Evolutionary conservation across 2,888 invertebrate species (phyloP).

Genomic region (Dolomedes plantarius): DNA sequence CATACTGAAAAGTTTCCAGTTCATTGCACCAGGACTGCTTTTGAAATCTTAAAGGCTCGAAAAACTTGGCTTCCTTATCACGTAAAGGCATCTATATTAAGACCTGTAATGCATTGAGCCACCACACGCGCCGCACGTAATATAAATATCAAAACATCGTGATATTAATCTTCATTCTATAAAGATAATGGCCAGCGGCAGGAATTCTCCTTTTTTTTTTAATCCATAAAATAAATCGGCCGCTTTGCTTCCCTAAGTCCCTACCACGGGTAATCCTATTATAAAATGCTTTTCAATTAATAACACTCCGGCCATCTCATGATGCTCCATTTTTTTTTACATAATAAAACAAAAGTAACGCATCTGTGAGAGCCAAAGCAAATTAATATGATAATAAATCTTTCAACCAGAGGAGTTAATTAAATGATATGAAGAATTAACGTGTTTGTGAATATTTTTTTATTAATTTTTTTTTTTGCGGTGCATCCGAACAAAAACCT

Average conservation of each 20-base stretch:
- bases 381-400: conserved; percentile 53
- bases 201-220: neutral
- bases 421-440: conserved; percentile 49
- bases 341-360: neutral
- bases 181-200: conserved; percentile 5
- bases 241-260: conserved; percentile 7
- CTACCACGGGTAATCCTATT: conserved; percentile 36
- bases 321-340: neutral
- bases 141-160: conserved; percentile 42
- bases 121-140: neutral
- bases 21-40: too few species aligned
- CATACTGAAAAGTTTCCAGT: too few species aligned
- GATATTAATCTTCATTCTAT: conserved; percentile 43
- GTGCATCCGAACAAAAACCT: neutral
- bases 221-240: conserved; percentile 23
- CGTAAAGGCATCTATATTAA: neutral
- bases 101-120: neutral
- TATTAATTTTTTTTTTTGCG: neutral
- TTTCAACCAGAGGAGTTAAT: conserved; percentile 41
- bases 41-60: too few species aligned
- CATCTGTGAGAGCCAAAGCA: conserved; percentile 4
- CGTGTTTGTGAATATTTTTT: neutral
- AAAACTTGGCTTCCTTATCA: conserved; percentile 24
- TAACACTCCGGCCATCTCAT: neutral
- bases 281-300: conserved; percentile 39